Base-by-base conservation (phyloP, 2,888 invertebrate genomes). In the Noctua comes region DNA sequence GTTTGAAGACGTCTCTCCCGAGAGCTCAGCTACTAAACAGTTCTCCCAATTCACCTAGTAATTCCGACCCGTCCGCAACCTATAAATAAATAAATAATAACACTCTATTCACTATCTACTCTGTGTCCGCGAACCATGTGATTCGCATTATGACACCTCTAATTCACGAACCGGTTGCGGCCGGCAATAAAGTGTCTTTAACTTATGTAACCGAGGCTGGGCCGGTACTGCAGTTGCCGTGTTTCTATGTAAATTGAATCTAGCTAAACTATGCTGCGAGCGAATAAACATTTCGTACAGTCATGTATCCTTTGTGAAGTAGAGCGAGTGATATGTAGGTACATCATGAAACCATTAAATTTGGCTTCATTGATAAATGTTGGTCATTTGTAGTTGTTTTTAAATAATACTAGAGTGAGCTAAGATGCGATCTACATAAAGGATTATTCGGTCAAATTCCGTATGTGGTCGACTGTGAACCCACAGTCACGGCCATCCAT, bases 151-250 rank as follows among this genome's bases (percentile, higher is more conserved):
- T 89, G 88, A 88, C 91, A 91, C 85, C 84, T 88, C 87, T 89
- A 92, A 89, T 84, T 88, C 84, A 70, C 77, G 73, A 90, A 94
- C 93, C 92, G 91, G 94, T 93, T 91, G 86, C 78, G 51, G 73
- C 51, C 69, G 68, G 78, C 80, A 80, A 85, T 90, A 88, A 88
- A 90, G 70, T 83, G 73, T 88, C 82, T 83, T 84, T 80, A 80
- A 68, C 80, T 91, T 91, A 90, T 90, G 89, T 89, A 91, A 92
- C 65, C 68, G 77, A 82, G 82, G 70, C 65, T 83, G 78, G 86
- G 65, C 77, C 51, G 54, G 71, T 59, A 83, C 79, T 84, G 83
- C 82, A 86, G 79, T 85, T 80, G 70, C 77, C 64, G 82, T 85
- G 85, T 78, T 68, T 82, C 83, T 86, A 86, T 84, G 82, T 76